A percentile compares a stretch with the other conserved stretches of the same genome.
Evolutionary conservation across 1,140 invertebrate species (phyloP).

Genomic region (Hermatobates lingyangjiaoensis): DNA sequence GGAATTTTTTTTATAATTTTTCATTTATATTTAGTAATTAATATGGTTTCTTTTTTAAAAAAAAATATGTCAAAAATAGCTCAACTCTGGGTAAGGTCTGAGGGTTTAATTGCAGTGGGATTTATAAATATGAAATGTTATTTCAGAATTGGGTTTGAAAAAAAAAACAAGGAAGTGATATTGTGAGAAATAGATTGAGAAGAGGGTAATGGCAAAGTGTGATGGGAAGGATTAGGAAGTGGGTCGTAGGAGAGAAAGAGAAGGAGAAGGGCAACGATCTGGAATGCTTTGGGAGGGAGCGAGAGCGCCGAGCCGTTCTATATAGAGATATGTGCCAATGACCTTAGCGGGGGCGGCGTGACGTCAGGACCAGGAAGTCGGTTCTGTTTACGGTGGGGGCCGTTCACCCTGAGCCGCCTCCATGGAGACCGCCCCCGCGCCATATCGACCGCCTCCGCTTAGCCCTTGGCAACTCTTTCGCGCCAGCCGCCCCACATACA

Average conservation of each 20-base stretch:
- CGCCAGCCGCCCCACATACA: background rate
- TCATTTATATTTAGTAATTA: too few species aligned
- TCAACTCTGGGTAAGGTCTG: too few species aligned
- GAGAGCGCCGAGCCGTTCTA: background rate
- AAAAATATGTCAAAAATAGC: too few species aligned
- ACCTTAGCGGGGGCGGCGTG: constrained; percentile 5
- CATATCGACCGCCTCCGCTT: constrained; percentile 12
- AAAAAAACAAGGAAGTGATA: too few species aligned
- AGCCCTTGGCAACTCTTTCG: background rate
- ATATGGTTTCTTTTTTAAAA: too few species aligned
- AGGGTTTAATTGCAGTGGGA: too few species aligned
- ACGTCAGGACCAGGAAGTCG: constrained; percentile 12
- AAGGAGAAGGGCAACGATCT: background rate
- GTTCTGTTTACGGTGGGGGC: constrained; percentile 6
- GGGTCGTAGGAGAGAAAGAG: background rate
- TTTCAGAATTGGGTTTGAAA: too few species aligned
- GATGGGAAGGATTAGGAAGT: too few species aligned
- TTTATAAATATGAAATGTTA: too few species aligned
- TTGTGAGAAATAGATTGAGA: too few species aligned
- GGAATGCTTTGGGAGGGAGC: background rate
- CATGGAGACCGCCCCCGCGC: background rate
- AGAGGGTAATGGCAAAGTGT: too few species aligned
- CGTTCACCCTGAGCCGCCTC: background rate
- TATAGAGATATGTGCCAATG: constrained; percentile 9
- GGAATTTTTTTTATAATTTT: too few species aligned